Percentiles rank a stretch among this genome's conserved stretches.
phyloP scores from a whole-genome alignment of 2,888 invertebrate genomes.

The Zootermopsis nevadensis region DNA sequence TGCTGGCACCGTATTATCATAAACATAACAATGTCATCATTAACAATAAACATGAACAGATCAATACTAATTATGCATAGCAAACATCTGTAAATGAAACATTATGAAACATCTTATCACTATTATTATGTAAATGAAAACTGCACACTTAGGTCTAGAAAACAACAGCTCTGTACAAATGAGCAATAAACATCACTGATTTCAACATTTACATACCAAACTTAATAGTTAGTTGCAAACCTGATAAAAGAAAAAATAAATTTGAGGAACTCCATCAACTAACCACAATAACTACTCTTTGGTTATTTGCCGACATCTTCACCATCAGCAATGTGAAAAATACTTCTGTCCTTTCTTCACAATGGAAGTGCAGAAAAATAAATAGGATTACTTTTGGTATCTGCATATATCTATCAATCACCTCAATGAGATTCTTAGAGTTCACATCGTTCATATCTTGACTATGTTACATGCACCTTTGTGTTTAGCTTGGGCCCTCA shows the following conservation, averaged over 20 bases:
- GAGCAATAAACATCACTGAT: slow-evolving; percentile 38
- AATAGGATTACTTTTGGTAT: not conserved
- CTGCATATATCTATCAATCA: not conserved
- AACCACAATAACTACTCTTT: slow-evolving; percentile 25
- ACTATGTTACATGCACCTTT: slow-evolving; percentile 8
- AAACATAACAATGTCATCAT: slow-evolving; percentile 29
- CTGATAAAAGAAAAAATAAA: slow-evolving; percentile 16
- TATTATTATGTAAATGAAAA: slow-evolving; percentile 20
- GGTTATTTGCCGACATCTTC: slow-evolving; percentile 9
- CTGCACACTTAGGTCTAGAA: slow-evolving; percentile 25
- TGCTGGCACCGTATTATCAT: slow-evolving; percentile 8
- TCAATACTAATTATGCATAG: slow-evolving; percentile 10
- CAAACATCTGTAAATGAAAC: slow-evolving; percentile 23
- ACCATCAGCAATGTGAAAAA: slow-evolving; percentile 24
- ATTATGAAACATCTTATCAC: not conserved
- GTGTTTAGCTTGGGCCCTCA: not conserved
- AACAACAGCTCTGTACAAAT: slow-evolving; percentile 39
- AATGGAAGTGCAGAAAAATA: slow-evolving; percentile 19
- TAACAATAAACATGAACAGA: slow-evolving; percentile 35
- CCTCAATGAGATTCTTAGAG: not conserved
- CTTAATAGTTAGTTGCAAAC: slow-evolving; percentile 2
- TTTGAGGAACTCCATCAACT: slow-evolving; percentile 26
- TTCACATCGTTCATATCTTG: not conserved
- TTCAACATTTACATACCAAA: slow-evolving; percentile 30
- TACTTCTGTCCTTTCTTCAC: slow-evolving; percentile 1